phyloP scores from a whole-genome alignment of 2,888 invertebrate genomes.

The Folsomia manolachei region DNA sequence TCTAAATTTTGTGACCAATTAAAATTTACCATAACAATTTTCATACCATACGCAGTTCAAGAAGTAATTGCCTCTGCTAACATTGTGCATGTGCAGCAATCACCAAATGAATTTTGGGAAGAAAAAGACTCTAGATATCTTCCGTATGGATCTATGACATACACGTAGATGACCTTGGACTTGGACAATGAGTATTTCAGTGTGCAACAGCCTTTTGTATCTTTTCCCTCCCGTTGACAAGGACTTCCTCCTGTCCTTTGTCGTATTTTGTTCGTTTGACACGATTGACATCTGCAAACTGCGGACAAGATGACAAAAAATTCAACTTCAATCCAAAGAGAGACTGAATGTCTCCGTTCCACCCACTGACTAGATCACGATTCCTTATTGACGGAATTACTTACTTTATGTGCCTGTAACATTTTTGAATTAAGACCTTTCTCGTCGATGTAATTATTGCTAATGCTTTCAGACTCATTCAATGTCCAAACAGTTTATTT shows the following conservation, averaged over 20 bases:
- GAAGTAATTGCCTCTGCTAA: no score
- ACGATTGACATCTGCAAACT: not conserved
- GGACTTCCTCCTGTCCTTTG: not conserved
- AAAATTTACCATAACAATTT: not conserved
- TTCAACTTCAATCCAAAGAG: not conserved
- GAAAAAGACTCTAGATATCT: no score
- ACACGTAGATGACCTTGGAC: no score
- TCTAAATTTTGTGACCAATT: no score
- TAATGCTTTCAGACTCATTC: not conserved
- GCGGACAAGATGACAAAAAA: not conserved
- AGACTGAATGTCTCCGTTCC: not conserved
- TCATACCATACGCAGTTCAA: no score
- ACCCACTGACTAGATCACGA: not conserved
- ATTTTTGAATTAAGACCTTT: not conserved
- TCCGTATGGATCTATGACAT: no score
- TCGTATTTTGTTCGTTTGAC: conserved; percentile 1
- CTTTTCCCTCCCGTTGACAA: conserved; percentile 1
- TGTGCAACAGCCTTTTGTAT: not conserved
- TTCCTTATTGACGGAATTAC: not conserved
- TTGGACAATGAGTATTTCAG: not conserved
- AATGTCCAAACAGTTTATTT: not conserved
- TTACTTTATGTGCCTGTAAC: not conserved
- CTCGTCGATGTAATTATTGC: not conserved
- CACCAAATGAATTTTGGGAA: no score
- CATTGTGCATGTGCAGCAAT: no score